phyloP scores from a whole-genome alignment of 2,888 invertebrate species.

The Cryptops parisi region DNA sequence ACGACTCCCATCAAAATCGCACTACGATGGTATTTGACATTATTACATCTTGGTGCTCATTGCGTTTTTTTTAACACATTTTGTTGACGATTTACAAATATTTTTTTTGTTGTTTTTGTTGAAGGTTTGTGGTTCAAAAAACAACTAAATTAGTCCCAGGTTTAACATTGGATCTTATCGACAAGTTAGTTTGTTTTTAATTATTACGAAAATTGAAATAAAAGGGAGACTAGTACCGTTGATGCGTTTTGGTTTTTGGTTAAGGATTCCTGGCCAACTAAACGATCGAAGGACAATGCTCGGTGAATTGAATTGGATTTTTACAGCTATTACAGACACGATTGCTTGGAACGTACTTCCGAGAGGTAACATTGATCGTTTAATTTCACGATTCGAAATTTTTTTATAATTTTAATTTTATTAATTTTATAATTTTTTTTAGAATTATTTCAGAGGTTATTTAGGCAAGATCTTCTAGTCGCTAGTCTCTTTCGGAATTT shows the following conservation, averaged over 20 bases:
- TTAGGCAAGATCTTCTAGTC: conserved; percentile 94
- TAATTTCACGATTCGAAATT: no score
- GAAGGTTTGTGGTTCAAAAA: conserved; percentile 68
- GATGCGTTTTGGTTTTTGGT: no score
- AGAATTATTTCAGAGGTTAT: conserved; percentile 89
- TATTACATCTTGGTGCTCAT: background rate
- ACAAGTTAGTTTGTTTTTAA: conserved; percentile 69
- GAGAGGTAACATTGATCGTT: conserved; percentile 39
- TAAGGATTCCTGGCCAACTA: conserved; percentile 83
- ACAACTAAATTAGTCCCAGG: conserved; percentile 65
- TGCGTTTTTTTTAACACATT: background rate
- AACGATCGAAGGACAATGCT: conserved; percentile 92
- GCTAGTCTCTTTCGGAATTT: conserved; percentile 96
- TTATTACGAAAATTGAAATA: no score
- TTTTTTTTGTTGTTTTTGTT: background rate
- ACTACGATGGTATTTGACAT: conserved; percentile 54
- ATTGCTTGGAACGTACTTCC: conserved; percentile 98
- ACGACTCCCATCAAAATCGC: conserved; percentile 97
- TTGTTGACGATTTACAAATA: background rate
- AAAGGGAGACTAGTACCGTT: no score
- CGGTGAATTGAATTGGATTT: conserved; percentile 99
- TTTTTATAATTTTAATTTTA: background rate
- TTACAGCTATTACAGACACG: conserved; percentile 98
- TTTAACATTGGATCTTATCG: conserved; percentile 69
- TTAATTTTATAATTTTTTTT: conserved; percentile 20